Evolutionary conservation across 2,113 vertebrate species (phyloP).

Genomic region (Nerophis lumbriciformis): DNA sequence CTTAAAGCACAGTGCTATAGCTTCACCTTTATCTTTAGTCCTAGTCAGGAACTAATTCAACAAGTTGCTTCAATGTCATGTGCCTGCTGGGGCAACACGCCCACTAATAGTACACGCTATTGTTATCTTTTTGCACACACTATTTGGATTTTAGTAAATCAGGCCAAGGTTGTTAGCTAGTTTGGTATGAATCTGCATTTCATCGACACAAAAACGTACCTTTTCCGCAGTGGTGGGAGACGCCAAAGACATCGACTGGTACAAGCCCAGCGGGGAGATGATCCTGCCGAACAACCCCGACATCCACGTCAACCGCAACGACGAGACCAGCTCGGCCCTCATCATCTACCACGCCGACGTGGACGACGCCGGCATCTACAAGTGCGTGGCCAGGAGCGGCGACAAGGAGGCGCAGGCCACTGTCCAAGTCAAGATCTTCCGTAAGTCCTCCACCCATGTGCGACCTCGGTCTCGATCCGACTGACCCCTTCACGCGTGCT

Average conservation of each 20-base stretch:
- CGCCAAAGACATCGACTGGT: conserved; percentile 93
- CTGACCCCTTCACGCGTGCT: neutral
- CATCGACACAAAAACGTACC: neutral
- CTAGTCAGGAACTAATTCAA: too few relatives aligned
- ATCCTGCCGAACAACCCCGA: conserved; percentile 80
- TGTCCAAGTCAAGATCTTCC: conserved; percentile 91
- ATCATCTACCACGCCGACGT: conserved; percentile 92
- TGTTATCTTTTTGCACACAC: too few relatives aligned
- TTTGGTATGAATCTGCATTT: neutral
- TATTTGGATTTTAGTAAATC: too few relatives aligned
- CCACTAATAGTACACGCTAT: too few relatives aligned
- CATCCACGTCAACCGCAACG: conserved; percentile 80
- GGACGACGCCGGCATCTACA: conserved; percentile 91
- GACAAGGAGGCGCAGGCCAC: conserved; percentile 85
- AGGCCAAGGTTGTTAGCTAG: too few relatives aligned
- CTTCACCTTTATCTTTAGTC: too few relatives aligned
- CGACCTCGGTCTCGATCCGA: neutral
- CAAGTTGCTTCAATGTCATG: too few relatives aligned
- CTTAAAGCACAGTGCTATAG: too few relatives aligned
- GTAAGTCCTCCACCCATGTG: conserved; percentile 70
- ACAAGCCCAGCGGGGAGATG: conserved; percentile 84
- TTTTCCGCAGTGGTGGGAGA: conserved; percentile 80
- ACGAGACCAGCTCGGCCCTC: conserved; percentile 82
- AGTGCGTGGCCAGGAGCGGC: conserved; percentile 82
- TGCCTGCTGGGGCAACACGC: too few relatives aligned